Conservation (phyloP, 2,113 vertebrate species). For the Chascanopsetta lugubris region DNA sequence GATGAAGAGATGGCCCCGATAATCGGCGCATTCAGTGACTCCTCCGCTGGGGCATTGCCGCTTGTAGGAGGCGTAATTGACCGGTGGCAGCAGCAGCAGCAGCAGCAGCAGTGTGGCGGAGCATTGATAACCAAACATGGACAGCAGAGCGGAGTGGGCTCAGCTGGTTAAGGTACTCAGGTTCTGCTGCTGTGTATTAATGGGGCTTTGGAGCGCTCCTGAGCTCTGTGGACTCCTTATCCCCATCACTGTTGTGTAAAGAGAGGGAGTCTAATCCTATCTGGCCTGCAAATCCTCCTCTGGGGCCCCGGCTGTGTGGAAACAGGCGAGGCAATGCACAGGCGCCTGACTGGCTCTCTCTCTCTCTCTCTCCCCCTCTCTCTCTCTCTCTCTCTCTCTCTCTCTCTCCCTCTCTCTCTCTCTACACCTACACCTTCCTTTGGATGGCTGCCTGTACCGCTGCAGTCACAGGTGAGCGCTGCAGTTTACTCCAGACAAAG, state of each 20-base stretch:
- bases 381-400: slow-evolving; percentile 35
- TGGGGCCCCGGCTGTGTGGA: slow-evolving; percentile 74
- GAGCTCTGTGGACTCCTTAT: slow-evolving; percentile 74
- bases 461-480: slow-evolving; percentile 78
- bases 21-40: slow-evolving; percentile 37
- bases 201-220: slow-evolving; percentile 75
- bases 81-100: too few species aligned
- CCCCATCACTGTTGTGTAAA: slow-evolving; percentile 82
- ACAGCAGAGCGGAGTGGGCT: slow-evolving; percentile 53
- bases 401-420: slow-evolving; percentile 35
- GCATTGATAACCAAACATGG: slow-evolving; percentile 63
- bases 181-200: slow-evolving; percentile 71
- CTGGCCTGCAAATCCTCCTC: slow-evolving; percentile 78
- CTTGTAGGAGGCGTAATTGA: slow-evolving; percentile 44
- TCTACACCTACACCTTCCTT: slow-evolving; percentile 12
- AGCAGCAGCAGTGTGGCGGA: too few species aligned
- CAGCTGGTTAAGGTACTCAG: slow-evolving; percentile 72
- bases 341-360: slow-evolving; percentile 67
- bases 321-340: slow-evolving; percentile 69
- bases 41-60: slow-evolving; percentile 36
- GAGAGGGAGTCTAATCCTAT: slow-evolving; percentile 81
- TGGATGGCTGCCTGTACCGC: slow-evolving; percentile 65
- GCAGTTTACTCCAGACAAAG: slow-evolving; percentile 77
- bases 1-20: slow-evolving; percentile 33
- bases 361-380: slow-evolving; percentile 54